Evolutionary conservation across 2,888 invertebrate genomes (phyloP).

Genomic region (Cheilosia pagana): DNA sequence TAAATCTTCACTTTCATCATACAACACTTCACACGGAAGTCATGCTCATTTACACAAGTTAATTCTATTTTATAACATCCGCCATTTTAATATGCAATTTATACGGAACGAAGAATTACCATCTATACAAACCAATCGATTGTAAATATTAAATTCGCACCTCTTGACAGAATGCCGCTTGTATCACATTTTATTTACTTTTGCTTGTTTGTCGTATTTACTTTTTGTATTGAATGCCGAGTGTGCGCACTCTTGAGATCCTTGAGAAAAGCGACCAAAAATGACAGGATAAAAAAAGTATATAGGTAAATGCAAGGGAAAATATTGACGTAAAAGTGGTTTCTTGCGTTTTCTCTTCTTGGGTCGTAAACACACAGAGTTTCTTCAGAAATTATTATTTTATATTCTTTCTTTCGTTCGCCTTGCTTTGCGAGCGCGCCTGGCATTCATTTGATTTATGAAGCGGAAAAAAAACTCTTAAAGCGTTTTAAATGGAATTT

Average conservation of each 20-base stretch:
- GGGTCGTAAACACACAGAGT: neutral
- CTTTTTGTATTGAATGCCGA: neutral
- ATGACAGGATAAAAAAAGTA: neutral
- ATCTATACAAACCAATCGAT: neutral
- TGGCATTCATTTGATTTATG: constrained; percentile 69
- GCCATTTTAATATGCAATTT: constrained; percentile 1
- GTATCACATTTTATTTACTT: constrained; percentile 2
- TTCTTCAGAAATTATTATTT: constrained; percentile 35
- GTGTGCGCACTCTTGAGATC: constrained; percentile 4
- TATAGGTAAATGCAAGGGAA: constrained; percentile 31
- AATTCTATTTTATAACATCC: neutral
- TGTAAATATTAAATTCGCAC: constrained; percentile 43
- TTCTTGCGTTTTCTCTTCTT: constrained; percentile 16
- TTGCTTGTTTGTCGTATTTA: neutral
- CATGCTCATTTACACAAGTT: constrained; percentile 13
- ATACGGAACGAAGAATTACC: neutral
- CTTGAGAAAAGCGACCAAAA: constrained; percentile 2
- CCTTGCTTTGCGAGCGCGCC: constrained; percentile 13
- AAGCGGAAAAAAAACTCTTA: constrained; percentile 69
- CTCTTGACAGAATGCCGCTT: constrained; percentile 35
- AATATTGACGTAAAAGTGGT: constrained; percentile 53
- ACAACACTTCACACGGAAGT: constrained; percentile 1
- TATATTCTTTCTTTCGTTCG: neutral
- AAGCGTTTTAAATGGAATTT: constrained; percentile 64
- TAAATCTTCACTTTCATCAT: neutral